Evolutionary conservation across 2,113 vertebrate species (phyloP), one percentile per base, ranked within the genome.

Genomic region (Rhadina sibilatrix): DNA sequence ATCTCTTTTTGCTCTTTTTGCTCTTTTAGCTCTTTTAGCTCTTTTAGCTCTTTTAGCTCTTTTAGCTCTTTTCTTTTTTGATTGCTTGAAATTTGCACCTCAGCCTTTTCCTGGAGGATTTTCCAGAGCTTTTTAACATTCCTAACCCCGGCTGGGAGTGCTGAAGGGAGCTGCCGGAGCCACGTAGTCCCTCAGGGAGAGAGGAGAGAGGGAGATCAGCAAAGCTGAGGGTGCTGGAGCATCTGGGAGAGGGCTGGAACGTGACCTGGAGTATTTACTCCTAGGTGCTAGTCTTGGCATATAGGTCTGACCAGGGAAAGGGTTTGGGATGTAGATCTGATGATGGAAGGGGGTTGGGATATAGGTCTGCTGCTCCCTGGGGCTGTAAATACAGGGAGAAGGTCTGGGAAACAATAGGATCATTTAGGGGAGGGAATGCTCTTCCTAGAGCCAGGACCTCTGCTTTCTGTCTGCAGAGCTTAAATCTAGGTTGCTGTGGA

Each of bases 221-320:
- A 54, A 28, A 77, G 7, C 78, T 59, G 81, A 24, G 91, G 22
- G 0, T 8, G 52, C 72, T 2, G 8, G 61, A 53, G 77, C 38
- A 1, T 28, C 50, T 27, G 52, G 38, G 66, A 35, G 11, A 42
- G 71, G 30, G 53, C 60, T 47, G 59, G 22, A 17, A 40, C 5
- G 4, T 60, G 81, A 19, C 44, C 87, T 53, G 68, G 35, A 84
- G 46, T 9, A 2, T 42, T 83, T 33, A 8, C 10, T 71, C 6
- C 28, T 14, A 1, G 1, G 14, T 10, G 52, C 3, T 5, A 10
- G 5, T 27, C 68, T 3, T 56, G 71, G 21, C 3, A 28, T 2
- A 5, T 2, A 3, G 66, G 20, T 30, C 12, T 71, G 56, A 5
- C 2, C 2, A 4, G 19, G 35, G 35, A 83, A 21, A 27, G 37